phyloP scores from a whole-genome alignment of 2,888 invertebrate species.

The Chymomyza caudatula region DNA sequence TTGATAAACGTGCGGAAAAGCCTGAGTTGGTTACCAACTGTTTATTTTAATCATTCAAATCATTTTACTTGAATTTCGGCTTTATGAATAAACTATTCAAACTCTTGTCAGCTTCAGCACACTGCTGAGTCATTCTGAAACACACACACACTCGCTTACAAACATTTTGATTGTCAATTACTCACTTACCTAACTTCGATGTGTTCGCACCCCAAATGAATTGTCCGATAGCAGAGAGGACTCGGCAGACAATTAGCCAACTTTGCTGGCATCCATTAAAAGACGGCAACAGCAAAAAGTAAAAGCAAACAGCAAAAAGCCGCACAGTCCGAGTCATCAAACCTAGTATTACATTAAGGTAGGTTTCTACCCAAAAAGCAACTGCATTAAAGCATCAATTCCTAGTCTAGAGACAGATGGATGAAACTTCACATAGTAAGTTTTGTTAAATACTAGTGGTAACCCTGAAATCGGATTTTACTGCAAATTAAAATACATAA shows the following conservation, averaged over 20 bases:
- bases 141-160: neutral
- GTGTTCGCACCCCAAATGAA: neutral
- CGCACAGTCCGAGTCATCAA: neutral
- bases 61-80: neutral
- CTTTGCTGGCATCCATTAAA: slow-evolving; percentile 6
- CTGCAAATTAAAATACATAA: no score
- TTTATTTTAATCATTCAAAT: no score
- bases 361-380: no score
- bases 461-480: no score
- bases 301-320: neutral
- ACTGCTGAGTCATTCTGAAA: neutral
- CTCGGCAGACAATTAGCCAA: slow-evolving; percentile 12
- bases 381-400: no score
- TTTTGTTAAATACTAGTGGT: no score
- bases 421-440: no score
- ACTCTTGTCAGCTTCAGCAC: neutral
- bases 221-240: neutral
- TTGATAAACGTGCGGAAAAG: no score
- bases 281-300: neutral
- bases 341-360: no score
- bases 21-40: no score
- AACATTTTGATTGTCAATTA: neutral
- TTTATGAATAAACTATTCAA: neutral
- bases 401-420: no score
- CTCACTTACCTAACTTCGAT: neutral